Evolutionary conservation across 2,888 invertebrate species (phyloP).

Genomic region (Limenitis camilla): DNA sequence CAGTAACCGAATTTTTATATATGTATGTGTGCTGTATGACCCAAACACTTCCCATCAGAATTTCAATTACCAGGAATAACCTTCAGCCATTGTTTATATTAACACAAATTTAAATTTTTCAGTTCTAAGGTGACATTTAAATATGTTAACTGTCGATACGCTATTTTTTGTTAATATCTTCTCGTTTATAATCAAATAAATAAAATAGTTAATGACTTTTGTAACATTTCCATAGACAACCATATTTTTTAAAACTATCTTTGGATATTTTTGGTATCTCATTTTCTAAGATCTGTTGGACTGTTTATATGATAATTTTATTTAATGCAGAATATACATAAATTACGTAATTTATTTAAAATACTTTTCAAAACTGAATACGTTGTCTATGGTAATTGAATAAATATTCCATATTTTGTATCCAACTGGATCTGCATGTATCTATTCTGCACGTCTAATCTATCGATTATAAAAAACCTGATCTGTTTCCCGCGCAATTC

Average conservation of each 20-base stretch:
- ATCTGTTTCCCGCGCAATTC: slow-evolving; percentile 52
- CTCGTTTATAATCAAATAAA: neutral
- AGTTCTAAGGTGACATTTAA: slow-evolving; percentile 23
- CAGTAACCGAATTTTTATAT: neutral
- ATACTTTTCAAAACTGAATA: neutral
- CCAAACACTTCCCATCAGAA: slow-evolving; percentile 29
- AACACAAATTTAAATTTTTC: slow-evolving; percentile 28
- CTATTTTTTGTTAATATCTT: neutral
- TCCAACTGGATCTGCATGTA: slow-evolving; percentile 19
- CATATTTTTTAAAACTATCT: no score
- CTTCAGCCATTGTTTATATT: slow-evolving; percentile 28
- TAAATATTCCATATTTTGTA: slow-evolving; percentile 12
- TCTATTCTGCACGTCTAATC: slow-evolving; percentile 42
- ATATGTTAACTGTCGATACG: slow-evolving; percentile 11
- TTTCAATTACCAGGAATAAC: slow-evolving; percentile 30
- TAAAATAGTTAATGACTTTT: no score
- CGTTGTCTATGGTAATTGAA: slow-evolving; percentile 5
- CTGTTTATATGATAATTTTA: neutral
- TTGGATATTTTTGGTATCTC: no score
- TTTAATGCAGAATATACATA: neutral
- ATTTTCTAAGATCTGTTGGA: no score
- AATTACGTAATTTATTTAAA: neutral
- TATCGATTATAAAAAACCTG: slow-evolving; percentile 44
- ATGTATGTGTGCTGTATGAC: slow-evolving; percentile 22
- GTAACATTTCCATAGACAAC: no score